These are phyloP conservation scores for Centroberyx gerrardi DNA, from an alignment of 2,797 vertebrate genomes.

Conservation along the genomic window DNA sequence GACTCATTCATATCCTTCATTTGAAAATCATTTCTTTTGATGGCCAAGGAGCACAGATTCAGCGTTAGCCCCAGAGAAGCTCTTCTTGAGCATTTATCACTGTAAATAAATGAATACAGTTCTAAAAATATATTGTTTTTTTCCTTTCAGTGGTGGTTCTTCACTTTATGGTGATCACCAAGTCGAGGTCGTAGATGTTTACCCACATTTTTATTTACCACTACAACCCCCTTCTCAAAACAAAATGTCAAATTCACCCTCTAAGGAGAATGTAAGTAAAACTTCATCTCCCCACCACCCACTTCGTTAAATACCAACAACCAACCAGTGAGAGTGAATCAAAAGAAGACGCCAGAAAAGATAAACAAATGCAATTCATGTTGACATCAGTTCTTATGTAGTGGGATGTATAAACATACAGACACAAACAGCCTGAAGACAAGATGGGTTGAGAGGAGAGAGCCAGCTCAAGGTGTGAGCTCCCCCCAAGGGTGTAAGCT, in stretches of 20 bases:
- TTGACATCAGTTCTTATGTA: slow-evolving; percentile 45
- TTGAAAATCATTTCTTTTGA: background rate
- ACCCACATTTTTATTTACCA: slow-evolving; percentile 1
- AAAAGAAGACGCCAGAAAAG: slow-evolving; percentile 52
- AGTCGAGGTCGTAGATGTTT: slow-evolving; percentile 40
- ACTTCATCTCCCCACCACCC: background rate
- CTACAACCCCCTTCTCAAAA: slow-evolving; percentile 32
- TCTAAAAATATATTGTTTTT: too few relatives aligned
- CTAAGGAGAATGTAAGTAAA: slow-evolving; percentile 53
- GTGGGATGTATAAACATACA: slow-evolving; percentile 37
- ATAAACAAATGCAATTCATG: slow-evolving; percentile 58
- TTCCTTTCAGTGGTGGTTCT: too few relatives aligned
- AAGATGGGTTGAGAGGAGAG: slow-evolving; percentile 13
- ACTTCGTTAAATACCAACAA: background rate
- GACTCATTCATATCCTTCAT: background rate
- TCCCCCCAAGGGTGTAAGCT: background rate
- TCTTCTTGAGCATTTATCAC: too few relatives aligned
- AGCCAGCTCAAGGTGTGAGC: slow-evolving; percentile 40
- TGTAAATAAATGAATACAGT: too few relatives aligned
- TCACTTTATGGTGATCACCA: too few relatives aligned
- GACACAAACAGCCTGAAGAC: slow-evolving; percentile 32
- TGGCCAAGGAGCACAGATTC: background rate
- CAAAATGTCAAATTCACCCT: slow-evolving; percentile 14
- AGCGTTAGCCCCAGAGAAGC: too few relatives aligned
- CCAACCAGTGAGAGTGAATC: slow-evolving; percentile 5